Base-by-base conservation (phyloP, 2,888 invertebrate genomes). In the Minunthozetes semirufus region DNA sequence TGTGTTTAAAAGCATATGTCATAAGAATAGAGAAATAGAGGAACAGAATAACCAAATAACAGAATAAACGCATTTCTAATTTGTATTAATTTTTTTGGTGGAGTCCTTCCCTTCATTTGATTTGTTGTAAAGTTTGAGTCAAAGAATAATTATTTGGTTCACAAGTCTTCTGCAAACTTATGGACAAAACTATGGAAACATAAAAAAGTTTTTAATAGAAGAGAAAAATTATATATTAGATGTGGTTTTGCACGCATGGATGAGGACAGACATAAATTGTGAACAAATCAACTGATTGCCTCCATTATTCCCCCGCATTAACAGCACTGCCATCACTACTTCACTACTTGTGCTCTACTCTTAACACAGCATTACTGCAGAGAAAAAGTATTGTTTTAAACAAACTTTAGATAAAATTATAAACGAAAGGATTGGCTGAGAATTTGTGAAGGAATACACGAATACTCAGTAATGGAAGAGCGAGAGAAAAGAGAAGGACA, bases 211-310 rank as follows among this genome's bases (percentile, higher is more conserved):
- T 70, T 70, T 70, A 48, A 70, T 48, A 70, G 46, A 22, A 15
- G 13, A 48, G 11, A 46, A 70, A 70, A 70, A 70, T 70, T 70
- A 70, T 70, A 70, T 70, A 70, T 70, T 70, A 70, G 70, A 46
- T 70, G 70, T 70, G 70, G 70, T 70, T 70, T 70, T 70, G n/a
- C 33, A 70, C 48, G 70, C 70, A 70, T 70, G 70, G 48, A 70
- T 70, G 46, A 70, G 48, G 38, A 6, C 42, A 38, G 68, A 70
- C 70, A 70, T 70, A 70, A 70, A 70, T 70, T 46, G 42, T 46
- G 27, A 48, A 27, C 48, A 70, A 46, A 70, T 70, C 70, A 48
- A 70, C 48, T 70, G 70, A 48, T 70, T 70, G 68, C 48, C 70
- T 70, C 48, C 33, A 27, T 63, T n/a, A 27, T 33, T 63, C 8